These are phyloP conservation scores for Lutjanus argentimaculatus DNA, from an alignment of 2,797 vertebrate genomes.

Conservation along the genomic window DNA sequence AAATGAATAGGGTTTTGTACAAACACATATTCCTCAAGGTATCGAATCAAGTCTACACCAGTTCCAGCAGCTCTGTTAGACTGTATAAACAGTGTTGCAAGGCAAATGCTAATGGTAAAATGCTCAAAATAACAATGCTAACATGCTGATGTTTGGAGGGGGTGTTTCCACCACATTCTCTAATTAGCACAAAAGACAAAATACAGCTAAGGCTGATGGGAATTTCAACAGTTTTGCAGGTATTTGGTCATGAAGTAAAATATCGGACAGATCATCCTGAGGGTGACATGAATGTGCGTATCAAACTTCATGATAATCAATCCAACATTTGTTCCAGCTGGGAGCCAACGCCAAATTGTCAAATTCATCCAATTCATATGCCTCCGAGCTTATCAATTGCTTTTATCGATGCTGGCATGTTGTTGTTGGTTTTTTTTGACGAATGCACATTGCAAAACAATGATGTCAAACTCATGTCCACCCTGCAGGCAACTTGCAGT, in stretches of 20 bases:
- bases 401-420: no score
- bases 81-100: neutral
- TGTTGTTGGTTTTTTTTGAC: no score
- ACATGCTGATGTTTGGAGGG: neutral
- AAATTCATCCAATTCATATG: no score
- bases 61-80: neutral
- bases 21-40: neutral
- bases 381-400: no score
- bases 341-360: no score
- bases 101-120: slow-evolving; percentile 1
- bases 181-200: neutral
- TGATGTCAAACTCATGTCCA: no score
- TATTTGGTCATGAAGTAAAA: neutral
- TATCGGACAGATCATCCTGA: neutral
- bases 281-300: no score
- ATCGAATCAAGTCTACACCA: neutral
- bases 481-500: no score
- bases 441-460: no score
- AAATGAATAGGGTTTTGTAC: neutral
- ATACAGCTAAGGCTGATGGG: neutral
- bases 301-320: neutral
- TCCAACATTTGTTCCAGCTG: neutral
- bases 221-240: neutral
- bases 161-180: neutral
- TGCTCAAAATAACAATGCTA: neutral